These are phyloP conservation scores for Phoeniculus purpureus DNA, from an alignment of 2,797 vertebrate genomes.

Conservation along the genomic window DNA sequence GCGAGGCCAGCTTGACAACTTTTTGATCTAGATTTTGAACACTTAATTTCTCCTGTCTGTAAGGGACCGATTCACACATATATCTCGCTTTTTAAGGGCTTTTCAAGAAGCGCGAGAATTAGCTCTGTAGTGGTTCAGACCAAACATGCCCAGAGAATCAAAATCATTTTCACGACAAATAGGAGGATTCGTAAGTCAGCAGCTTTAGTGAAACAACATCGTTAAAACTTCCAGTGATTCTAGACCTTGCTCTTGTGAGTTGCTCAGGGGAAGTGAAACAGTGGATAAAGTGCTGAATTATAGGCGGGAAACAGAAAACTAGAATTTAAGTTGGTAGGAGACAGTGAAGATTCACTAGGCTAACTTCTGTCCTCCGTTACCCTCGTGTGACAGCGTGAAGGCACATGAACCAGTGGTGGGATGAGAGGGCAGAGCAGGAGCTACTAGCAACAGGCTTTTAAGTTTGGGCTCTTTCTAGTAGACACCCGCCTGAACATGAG, in stretches of 20 bases:
- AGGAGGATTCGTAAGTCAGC: neutral
- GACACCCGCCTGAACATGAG: too few species aligned
- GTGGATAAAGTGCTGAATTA: constrained; percentile 49
- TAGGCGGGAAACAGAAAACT: constrained; percentile 14
- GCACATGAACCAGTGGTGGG: fast-evolving
- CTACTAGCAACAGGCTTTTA: neutral
- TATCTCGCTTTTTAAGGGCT: neutral
- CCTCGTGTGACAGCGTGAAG: fast-evolving
- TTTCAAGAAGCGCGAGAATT: neutral
- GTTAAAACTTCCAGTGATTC: neutral
- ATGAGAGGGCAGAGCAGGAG: constrained; percentile 4
- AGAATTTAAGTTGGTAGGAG: constrained; percentile 34
- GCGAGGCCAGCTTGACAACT: constrained; percentile 17
- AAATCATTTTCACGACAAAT: neutral
- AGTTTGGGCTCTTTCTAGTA: neutral
- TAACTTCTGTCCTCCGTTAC: constrained; percentile 15
- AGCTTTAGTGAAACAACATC: neutral
- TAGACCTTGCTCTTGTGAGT: neutral
- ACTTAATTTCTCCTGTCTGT: neutral
- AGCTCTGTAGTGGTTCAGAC: neutral
- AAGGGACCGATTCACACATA: neutral
- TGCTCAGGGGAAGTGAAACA: neutral
- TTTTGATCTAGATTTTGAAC: constrained; percentile 28
- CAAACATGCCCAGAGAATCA: neutral
- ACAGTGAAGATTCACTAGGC: constrained; percentile 37